phyloP scores from a whole-genome alignment of 1,140 invertebrate genomes.

The Hyles vespertilio region DNA sequence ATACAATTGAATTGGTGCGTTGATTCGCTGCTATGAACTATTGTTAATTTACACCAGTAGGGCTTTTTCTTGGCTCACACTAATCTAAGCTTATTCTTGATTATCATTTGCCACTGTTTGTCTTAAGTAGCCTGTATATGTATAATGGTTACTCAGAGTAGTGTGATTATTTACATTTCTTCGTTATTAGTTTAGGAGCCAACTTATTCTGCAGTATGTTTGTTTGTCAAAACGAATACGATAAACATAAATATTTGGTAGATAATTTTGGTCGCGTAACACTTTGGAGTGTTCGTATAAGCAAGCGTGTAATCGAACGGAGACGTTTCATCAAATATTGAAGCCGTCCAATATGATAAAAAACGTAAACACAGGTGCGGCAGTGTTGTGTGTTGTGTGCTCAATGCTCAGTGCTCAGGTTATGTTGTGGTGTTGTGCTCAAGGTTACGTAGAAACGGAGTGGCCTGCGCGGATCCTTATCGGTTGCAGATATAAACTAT shows the following conservation, averaged over 20 bases:
- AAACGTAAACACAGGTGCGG: constrained; percentile 51
- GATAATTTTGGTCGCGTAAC: too few relatives aligned
- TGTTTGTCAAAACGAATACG: not conserved
- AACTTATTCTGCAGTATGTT: not conserved
- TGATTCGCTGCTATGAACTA: too few relatives aligned
- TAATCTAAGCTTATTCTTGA: too few relatives aligned
- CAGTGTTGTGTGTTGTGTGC: constrained; percentile 9
- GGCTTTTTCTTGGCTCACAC: too few relatives aligned
- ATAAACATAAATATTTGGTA: constrained; percentile 1
- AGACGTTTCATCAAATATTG: not conserved
- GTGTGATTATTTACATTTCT: too few relatives aligned
- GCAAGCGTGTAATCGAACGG: not conserved
- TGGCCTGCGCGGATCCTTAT: constrained; percentile 18
- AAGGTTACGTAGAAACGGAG: constrained; percentile 37
- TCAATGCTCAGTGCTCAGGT: not conserved
- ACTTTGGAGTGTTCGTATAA: too few relatives aligned
- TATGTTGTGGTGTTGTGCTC: constrained; percentile 26
- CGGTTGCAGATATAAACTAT: constrained; percentile 14
- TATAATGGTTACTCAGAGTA: too few relatives aligned
- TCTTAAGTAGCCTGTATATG: too few relatives aligned
- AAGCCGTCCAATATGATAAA: constrained; percentile 17
- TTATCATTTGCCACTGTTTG: too few relatives aligned
- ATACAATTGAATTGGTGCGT: too few relatives aligned
- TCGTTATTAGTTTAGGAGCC: not conserved
- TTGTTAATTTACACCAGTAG: too few relatives aligned